phyloP scores from a whole-genome alignment of 1,140 invertebrate genomes.

The Rhysida immarginata region DNA sequence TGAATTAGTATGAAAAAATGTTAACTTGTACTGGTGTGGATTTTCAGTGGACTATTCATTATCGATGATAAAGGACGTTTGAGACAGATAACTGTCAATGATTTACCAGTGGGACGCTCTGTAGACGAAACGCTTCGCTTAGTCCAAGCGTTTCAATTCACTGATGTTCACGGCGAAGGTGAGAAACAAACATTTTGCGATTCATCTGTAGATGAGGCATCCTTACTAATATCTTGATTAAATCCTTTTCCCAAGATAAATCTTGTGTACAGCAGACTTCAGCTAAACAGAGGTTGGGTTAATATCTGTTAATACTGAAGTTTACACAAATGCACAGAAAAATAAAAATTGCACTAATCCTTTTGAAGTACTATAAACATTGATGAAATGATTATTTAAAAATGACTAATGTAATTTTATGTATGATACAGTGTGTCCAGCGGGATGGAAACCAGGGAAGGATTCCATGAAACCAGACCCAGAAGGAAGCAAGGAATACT shows the following conservation, averaged over 20 bases:
- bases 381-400: no score
- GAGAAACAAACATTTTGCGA: no score
- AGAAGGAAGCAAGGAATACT: conserved; percentile 71
- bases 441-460: conserved; percentile 86
- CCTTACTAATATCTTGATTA: no score
- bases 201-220: no score
- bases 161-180: conserved; percentile 85
- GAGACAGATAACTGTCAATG: conserved; percentile 38
- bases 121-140: conserved; percentile 80
- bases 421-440: conserved; percentile 88
- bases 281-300: no score
- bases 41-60: conserved; percentile 47
- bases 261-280: no score
- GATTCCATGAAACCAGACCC: conserved; percentile 89
- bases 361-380: no score
- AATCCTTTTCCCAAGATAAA: no score
- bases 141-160: conserved; percentile 83
- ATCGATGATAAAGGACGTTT: conserved; percentile 54
- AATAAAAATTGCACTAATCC: no score
- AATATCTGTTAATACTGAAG: no score
- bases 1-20: background rate
- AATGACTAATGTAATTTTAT: no score
- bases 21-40: background rate
- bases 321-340: no score
- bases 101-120: conserved; percentile 80